Evolutionary conservation across 2,888 invertebrate genomes (phyloP), one percentile per base, ranked within the genome.

Genomic region (Parapristionchus giblindavisi): DNA sequence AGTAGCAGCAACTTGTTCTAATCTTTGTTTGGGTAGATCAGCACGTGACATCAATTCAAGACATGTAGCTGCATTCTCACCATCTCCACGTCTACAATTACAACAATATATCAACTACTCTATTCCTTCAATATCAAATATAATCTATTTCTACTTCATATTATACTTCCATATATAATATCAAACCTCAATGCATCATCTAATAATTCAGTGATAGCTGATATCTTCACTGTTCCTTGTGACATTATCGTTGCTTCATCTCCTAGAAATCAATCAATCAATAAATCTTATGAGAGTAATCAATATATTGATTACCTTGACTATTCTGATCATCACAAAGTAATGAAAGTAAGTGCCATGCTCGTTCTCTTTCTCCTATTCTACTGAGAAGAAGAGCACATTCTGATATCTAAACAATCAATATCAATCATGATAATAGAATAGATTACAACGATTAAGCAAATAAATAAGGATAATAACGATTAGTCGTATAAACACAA

Each of bases 341-440:
- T 56, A 81, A 21, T n/a, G 79, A 77, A 8, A 83, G 74, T 43
- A 83, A 58, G 36, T 81, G 77, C 70, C 77, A 80, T 4, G 81
- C 80, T 38, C 77, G 77, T 27, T 81, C 80, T 27, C 75, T 52
- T n/a, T 80, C 81, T 32, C 81, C 80, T 32, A 82, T 79, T 60
- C 82, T 56, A 1, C 75, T 78, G 17, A 83, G 54, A 14, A 83
- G 76, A 8, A 80, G 48, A 3, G 82, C 82, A 52, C 76, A 78
- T 63, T 83, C 82, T 0, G 81, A 79, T 11, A 82, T 79, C 79
- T 83, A 34, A 76, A 73, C 24, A 3, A 38, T 1, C 29, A 29
- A 14, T 24, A n/a, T n/a, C n/a, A n/a, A n/a, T n/a, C n/a, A n/a
- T n/a, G n/a, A 48, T 21, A 17, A 48, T 48, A 48, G 11, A 14